phyloP scores from a whole-genome alignment of 1,140 invertebrate genomes.

The Sycophila sp. region DNA sequence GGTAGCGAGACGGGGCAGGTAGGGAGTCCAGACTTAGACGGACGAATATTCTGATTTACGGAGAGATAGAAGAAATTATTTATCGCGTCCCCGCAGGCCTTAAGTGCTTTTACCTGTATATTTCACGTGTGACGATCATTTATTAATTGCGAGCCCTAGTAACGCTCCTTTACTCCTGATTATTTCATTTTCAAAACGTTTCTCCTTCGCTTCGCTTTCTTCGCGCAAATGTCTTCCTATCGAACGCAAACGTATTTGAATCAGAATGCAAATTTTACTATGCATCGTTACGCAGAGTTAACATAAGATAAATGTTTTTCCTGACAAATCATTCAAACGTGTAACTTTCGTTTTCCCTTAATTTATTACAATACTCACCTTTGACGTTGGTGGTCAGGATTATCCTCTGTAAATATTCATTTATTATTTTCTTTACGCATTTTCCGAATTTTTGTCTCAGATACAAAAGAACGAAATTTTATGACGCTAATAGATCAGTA shows the following conservation, averaged over 20 bases:
- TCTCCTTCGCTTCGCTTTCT: no score
- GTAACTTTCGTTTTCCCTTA: background rate
- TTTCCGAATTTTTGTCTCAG: background rate
- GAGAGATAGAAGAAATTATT: conserved; percentile 24
- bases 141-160: background rate
- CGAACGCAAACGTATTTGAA: no score
- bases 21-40: background rate
- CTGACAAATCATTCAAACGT: no score
- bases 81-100: no score
- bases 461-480: background rate
- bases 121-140: background rate
- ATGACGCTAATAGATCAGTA: background rate
- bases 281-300: no score
- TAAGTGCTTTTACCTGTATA: background rate
- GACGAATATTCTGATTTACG: conserved; percentile 24
- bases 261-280: no score
- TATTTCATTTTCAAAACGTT: no score
- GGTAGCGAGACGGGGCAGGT: background rate
- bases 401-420: conserved; percentile 7
- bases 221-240: no score
- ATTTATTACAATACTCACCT: no score
- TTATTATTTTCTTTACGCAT: background rate
- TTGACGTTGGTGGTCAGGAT: background rate
- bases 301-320: no score
- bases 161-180: no score